These are phyloP conservation scores for Calycopis cecrops DNA, from an alignment of 1,140 invertebrate genomes.

Conservation along the genomic window DNA sequence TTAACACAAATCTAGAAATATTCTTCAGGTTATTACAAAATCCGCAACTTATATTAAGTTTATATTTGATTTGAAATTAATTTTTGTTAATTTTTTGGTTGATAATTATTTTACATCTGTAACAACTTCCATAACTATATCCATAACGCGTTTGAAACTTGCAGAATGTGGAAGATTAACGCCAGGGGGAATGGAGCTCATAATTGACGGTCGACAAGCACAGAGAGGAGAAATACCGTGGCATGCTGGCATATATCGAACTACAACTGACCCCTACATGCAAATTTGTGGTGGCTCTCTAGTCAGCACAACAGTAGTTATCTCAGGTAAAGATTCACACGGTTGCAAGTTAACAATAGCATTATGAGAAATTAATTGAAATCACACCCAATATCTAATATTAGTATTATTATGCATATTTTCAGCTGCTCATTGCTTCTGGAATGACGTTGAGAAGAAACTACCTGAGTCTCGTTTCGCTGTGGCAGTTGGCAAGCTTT, in stretches of 20 bases:
- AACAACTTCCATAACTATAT: no score
- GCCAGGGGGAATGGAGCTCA: slow-evolving; percentile 11
- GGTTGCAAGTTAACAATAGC: background rate
- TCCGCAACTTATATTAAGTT: no score
- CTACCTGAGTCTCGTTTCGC: slow-evolving; percentile 30
- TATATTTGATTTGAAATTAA: no score
- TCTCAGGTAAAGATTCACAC: slow-evolving; percentile 27
- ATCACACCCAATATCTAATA: no score
- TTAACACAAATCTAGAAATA: background rate
- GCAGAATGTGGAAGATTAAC: slow-evolving; percentile 24
- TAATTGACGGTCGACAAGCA: slow-evolving; percentile 1
- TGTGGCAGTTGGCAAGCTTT: slow-evolving; percentile 56
- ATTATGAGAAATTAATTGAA: no score
- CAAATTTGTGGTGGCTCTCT: slow-evolving; percentile 72
- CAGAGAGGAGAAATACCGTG: slow-evolving; percentile 21
- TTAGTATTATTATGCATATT: background rate
- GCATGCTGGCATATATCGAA: slow-evolving; percentile 25
- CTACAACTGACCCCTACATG: slow-evolving; percentile 19
- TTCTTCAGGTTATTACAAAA: no score
- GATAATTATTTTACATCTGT: background rate
- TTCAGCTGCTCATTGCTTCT: slow-evolving; percentile 68
- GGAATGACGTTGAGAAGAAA: slow-evolving; percentile 34
- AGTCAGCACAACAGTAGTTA: slow-evolving; percentile 39
- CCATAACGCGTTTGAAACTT: no score
- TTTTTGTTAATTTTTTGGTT: no score